Conservation (phyloP, 2,797 vertebrate genomes). For the Menidia menidia region DNA sequence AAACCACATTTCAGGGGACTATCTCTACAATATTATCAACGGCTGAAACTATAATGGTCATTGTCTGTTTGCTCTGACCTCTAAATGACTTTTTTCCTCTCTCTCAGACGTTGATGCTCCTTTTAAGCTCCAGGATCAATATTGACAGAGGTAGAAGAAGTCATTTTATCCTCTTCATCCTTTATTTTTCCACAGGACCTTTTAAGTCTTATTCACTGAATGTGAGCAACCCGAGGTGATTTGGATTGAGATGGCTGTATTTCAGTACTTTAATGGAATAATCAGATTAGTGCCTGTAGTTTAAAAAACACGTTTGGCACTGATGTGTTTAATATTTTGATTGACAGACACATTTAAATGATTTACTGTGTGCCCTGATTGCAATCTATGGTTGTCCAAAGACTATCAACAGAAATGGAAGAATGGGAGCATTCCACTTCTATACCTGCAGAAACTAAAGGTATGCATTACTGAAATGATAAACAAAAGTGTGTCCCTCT, state of each 20-base stretch:
- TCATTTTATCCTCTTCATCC: conserved; percentile 23
- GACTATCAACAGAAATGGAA: conserved; percentile 54
- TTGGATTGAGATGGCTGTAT: not conserved
- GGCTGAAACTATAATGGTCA: conserved; percentile 42
- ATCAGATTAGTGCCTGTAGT: not conserved
- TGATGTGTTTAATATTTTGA: not conserved
- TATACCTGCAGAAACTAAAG: conserved; percentile 11
- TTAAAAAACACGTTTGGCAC: not conserved
- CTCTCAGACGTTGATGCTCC: conserved; percentile 56
- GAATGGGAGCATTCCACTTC: conserved; percentile 9
- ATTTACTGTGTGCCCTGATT: conserved; percentile 9
- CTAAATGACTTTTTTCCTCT: conserved; percentile 49
- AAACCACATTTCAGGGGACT: conserved; percentile 2
- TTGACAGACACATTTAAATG: not conserved
- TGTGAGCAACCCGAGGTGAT: conserved; percentile 1
- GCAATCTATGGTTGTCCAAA: not conserved
- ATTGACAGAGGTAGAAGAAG: conserved; percentile 46
- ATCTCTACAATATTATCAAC: conserved; percentile 20
- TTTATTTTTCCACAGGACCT: conserved; percentile 42
- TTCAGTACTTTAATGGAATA: not conserved
- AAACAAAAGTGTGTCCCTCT: not conserved
- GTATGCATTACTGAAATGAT: conserved; percentile 38
- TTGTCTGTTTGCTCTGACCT: conserved; percentile 51
- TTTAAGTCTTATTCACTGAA: not conserved
- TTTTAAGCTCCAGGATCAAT: conserved; percentile 54